Percentiles rank a stretch among this genome's conserved stretches.
These are phyloP conservation scores for Acestrorhynchus altus DNA, from an alignment of 2,797 vertebrate species.

Conservation along the genomic window DNA sequence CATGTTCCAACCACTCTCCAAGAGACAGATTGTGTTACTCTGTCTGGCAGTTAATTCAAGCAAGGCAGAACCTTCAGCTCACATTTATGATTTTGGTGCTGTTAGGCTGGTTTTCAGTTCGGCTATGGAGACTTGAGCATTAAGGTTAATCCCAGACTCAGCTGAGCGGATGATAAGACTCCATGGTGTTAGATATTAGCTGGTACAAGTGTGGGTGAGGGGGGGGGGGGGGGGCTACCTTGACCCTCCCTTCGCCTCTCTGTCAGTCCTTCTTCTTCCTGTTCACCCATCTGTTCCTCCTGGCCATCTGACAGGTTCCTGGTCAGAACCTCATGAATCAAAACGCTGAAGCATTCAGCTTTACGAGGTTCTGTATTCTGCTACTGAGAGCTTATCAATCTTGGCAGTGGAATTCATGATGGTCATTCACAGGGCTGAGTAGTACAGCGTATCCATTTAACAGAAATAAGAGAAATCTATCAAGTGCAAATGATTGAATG, in stretches of 20 bases:
- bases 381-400: neutral
- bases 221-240: conserved; percentile 10
- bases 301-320: conserved; percentile 41
- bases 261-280: conserved; percentile 42
- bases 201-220: conserved; percentile 43
- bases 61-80: conserved; percentile 12
- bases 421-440: too few relatives aligned
- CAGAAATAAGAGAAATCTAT: too few relatives aligned
- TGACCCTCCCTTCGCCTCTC: conserved; percentile 34
- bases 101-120: conserved; percentile 32
- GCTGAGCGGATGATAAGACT: conserved; percentile 42
- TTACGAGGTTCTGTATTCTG: neutral
- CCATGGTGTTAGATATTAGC: conserved; percentile 46
- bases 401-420: neutral
- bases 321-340: conserved; percentile 22
- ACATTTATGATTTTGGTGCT: conserved; percentile 1
- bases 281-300: conserved; percentile 56
- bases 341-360: conserved; percentile 15
- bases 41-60: conserved; percentile 37
- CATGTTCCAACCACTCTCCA: neutral
- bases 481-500: too few relatives aligned
- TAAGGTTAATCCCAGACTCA: conserved; percentile 39
- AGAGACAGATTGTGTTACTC: conserved; percentile 17
- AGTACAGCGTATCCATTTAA: too few relatives aligned
- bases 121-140: conserved; percentile 20